Evolutionary conservation across 2,888 invertebrate genomes (phyloP).

Genomic region (Cheilosia impressa): DNA sequence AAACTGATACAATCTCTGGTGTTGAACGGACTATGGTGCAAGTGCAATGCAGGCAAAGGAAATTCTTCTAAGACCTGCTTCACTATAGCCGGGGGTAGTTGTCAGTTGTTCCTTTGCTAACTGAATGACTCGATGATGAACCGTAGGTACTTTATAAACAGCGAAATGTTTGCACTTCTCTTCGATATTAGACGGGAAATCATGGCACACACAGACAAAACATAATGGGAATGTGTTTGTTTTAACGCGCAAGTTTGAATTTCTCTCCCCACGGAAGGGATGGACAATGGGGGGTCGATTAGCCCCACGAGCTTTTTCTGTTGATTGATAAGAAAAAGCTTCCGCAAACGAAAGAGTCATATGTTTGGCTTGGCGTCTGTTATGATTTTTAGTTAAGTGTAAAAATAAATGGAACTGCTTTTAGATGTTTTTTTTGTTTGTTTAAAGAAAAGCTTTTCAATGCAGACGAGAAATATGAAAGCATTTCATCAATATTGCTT

Average conservation of each 20-base stretch:
- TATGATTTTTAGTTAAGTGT: background rate
- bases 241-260: conserved; percentile 7
- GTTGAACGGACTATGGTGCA: conserved; percentile 8
- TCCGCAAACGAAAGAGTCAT: background rate
- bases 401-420: background rate
- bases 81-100: conserved; percentile 22
- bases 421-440: too few species aligned
- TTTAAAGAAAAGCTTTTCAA: background rate
- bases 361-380: background rate
- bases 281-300: background rate
- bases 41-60: conserved; percentile 4
- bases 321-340: conserved; percentile 1
- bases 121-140: conserved; percentile 41
- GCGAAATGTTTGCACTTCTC: conserved; percentile 38
- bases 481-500: background rate
- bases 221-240: background rate
- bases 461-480: background rate
- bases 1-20: conserved; percentile 26
- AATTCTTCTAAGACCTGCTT: conserved; percentile 16
- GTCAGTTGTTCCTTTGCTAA: conserved; percentile 17
- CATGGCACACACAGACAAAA: too few species aligned
- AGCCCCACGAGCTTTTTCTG: conserved; percentile 7
- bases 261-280: conserved; percentile 13
- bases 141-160: conserved; percentile 53
- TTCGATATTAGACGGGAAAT: conserved; percentile 9